Percentiles rank a stretch among this genome's conserved stretches.
phyloP scores from a whole-genome alignment of 1,140 invertebrate species.

The Pinna nobilis region DNA sequence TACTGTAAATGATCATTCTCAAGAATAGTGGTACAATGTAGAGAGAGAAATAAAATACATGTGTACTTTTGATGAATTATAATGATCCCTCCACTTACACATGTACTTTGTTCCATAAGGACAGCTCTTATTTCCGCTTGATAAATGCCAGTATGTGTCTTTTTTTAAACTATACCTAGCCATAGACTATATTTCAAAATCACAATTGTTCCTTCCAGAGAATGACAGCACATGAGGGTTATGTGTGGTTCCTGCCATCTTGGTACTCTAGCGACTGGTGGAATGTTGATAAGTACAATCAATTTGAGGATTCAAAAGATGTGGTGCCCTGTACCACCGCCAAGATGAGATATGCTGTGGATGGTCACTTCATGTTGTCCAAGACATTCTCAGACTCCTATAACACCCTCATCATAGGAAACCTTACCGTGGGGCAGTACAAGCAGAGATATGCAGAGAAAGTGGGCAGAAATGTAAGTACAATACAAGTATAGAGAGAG shows the following conservation, averaged over 20 bases:
- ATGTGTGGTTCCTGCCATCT: constrained; percentile 88
- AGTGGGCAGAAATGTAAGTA: constrained; percentile 61
- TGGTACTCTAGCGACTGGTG: constrained; percentile 84
- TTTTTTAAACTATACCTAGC: too few relatives aligned
- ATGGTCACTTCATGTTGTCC: constrained; percentile 84
- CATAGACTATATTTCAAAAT: not conserved
- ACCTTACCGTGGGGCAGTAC: constrained; percentile 73
- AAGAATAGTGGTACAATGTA: too few relatives aligned
- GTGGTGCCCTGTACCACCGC: constrained; percentile 79
- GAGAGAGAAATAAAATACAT: too few relatives aligned
- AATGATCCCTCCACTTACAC: too few relatives aligned
- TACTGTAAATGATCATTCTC: too few relatives aligned
- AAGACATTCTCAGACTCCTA: constrained; percentile 80
- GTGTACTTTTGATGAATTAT: too few relatives aligned
- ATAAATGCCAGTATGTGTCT: too few relatives aligned
- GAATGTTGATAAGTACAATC: constrained; percentile 80
- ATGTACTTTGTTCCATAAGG: too few relatives aligned
- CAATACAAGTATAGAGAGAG: not conserved
- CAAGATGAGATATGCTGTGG: constrained; percentile 82
- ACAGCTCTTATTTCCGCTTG: too few relatives aligned
- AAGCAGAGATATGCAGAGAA: constrained; percentile 65
- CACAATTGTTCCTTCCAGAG: constrained; percentile 58
- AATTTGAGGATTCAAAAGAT: constrained; percentile 47
- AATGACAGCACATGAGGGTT: constrained; percentile 82
- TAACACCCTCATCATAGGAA: constrained; percentile 54